phyloP scores from a whole-genome alignment of 2,797 vertebrate species.

The Rhabdomys pumilio region DNA sequence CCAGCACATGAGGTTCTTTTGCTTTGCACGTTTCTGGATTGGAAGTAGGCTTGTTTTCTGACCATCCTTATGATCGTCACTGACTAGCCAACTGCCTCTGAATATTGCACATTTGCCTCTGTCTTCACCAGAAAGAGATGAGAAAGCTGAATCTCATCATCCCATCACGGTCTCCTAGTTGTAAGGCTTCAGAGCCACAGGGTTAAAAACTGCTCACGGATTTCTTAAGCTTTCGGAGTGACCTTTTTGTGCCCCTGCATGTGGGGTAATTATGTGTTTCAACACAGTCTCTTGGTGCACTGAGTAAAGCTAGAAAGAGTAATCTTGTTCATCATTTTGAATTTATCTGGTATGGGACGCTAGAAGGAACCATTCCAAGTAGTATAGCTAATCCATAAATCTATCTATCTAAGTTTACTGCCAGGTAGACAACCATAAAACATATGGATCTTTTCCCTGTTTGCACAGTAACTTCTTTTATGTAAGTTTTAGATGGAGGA shows the following conservation, averaged over 20 bases:
- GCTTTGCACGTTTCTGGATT: conserved; percentile 2
- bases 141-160: conserved; percentile 45
- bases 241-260: conserved; percentile 31
- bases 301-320: conserved; percentile 63
- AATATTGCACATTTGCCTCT: conserved; percentile 19
- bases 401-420: neutral
- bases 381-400: neutral
- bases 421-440: neutral
- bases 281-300: conserved; percentile 13
- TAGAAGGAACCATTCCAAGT: neutral
- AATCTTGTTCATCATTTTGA: conserved; percentile 11
- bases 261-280: conserved; percentile 48
- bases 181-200: conserved; percentile 13
- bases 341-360: neutral
- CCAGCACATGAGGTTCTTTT: neutral
- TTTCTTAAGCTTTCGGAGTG: conserved; percentile 63
- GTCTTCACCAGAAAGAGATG: neutral
- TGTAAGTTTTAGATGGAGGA: neutral
- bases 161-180: neutral
- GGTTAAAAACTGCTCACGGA: conserved; percentile 10
- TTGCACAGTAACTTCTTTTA: neutral
- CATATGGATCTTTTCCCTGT: neutral
- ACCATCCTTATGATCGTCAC: neutral
- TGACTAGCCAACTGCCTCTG: neutral
- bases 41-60: neutral